Percentiles rank a stretch among this genome's conserved stretches.
Conservation (phyloP, 2,888 invertebrate genomes). For the Drosophila paucipuncta region DNA sequence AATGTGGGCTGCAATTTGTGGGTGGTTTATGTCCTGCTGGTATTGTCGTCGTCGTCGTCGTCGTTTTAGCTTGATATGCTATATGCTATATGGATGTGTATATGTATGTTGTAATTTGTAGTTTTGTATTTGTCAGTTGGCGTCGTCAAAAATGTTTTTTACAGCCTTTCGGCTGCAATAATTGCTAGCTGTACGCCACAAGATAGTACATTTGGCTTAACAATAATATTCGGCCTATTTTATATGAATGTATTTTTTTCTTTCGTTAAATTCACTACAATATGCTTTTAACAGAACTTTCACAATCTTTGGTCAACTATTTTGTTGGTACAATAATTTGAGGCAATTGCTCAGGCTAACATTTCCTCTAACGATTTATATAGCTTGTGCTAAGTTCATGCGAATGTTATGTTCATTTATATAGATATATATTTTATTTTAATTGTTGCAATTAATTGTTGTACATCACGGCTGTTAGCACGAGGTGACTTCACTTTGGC, state of each 20-base stretch:
- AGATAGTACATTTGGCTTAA: constrained; percentile 83
- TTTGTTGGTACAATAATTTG: constrained; percentile 1
- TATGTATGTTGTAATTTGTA: constrained; percentile 12
- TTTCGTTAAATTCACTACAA: constrained; percentile 15
- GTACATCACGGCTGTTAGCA: constrained; percentile 10
- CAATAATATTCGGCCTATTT: constrained; percentile 74
- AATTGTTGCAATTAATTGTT: constrained; percentile 27
- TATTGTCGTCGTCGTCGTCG: constrained; percentile 1
- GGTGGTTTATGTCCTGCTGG: constrained; percentile 47
- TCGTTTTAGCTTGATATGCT: constrained; percentile 12
- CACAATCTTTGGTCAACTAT: constrained; percentile 34
- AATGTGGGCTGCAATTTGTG: constrained; percentile 58
- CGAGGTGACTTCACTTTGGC: constrained; percentile 34
- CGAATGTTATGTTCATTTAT: not conserved
- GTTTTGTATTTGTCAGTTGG: constrained; percentile 14
- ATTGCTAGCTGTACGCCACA: constrained; percentile 82
- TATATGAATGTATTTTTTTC: constrained; percentile 37
- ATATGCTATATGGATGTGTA: not conserved
- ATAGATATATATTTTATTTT: not conserved
- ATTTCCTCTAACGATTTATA: constrained; percentile 18
- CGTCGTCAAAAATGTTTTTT: constrained; percentile 27
- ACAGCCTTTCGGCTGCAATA: constrained; percentile 65
- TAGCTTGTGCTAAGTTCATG: constrained; percentile 9
- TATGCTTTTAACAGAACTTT: constrained; percentile 36
- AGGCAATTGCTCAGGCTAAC: constrained; percentile 15